Base-by-base conservation (phyloP, 37 sponge, comb jelly and placozoan species). In the Tethya wilhelma region DNA sequence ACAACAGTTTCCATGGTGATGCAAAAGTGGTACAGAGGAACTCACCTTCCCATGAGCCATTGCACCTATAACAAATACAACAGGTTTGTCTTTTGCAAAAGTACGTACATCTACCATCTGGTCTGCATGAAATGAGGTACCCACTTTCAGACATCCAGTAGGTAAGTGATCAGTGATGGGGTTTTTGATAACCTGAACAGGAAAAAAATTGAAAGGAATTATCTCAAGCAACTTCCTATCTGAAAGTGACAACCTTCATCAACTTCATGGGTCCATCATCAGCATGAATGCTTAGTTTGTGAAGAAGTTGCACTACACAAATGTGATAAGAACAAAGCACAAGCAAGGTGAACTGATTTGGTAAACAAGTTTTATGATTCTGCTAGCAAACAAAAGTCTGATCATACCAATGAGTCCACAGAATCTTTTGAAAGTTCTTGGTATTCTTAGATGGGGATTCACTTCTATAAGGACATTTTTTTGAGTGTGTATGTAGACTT, bases 401-500 rank as follows among this genome's bases (percentile, higher is more conserved):
- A 49, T 14, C 84, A 79, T 55, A 93, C 96, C 93, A 93, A 99
- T 99, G 0, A 99, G 80, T 17, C 99, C 99, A 93, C 91, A 94
- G 74, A 99, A 99, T 49, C 99, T 45, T 63, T 90, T 90, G 79
- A 99, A 96, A 1, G 99, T 99, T 42, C 99, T 83, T n/a, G 99
- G 99, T 44, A 99, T 92, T 38, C 99, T 49, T 3, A 93, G 82
- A 17, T 94, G 92, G 28, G 99, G 99, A 43, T 88, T 94, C 6
- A 99, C 82, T 59, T 99, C 97, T 74, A 99, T 99, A 60, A 99
- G 85, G 2, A 99, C 99, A 88, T 96, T 96, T 55, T 85, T 88
- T 26, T 89, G 80, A 41, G 99, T 96, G 79, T 99, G 99, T 44
- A 99, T 89, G 75, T 93, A 99, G 23, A 99, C 93, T 69, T 99